phyloP scores from a whole-genome alignment of 2,797 vertebrate genomes.

The Argyrosomus regius region DNA sequence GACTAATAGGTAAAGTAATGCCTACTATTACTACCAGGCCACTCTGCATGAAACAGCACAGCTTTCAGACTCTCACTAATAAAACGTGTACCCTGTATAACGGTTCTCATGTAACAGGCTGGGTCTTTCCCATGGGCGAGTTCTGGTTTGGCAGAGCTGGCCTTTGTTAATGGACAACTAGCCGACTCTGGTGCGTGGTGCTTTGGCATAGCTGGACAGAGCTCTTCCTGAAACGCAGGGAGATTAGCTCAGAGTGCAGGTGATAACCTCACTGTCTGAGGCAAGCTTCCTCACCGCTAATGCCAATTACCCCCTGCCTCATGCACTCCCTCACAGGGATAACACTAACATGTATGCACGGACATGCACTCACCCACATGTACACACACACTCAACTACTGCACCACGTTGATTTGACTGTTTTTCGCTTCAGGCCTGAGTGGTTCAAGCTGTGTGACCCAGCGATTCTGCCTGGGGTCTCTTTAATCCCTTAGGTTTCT shows the following conservation, averaged over 20 bases:
- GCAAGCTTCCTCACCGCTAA: constrained; percentile 65
- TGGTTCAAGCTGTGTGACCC: constrained; percentile 63
- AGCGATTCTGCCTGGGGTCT: constrained; percentile 50
- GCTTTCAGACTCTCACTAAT: not conserved
- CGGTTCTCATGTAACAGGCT: constrained; percentile 15
- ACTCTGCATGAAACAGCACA: not conserved
- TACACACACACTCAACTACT: constrained; percentile 24
- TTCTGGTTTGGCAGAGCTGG: constrained; percentile 31
- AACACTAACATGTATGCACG: constrained; percentile 42
- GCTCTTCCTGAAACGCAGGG: constrained; percentile 36
- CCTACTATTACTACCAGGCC: not conserved
- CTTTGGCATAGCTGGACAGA: constrained; percentile 46
- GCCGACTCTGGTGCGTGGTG: constrained; percentile 26
- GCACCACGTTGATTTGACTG: constrained; percentile 52
- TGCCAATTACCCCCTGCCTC: constrained; percentile 75
- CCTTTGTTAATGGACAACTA: constrained; percentile 48
- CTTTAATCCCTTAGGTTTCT: constrained; percentile 74
- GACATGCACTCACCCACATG: constrained; percentile 8
- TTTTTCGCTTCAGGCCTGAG: constrained; percentile 58
- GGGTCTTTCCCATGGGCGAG: constrained; percentile 14
- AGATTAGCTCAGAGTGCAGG: constrained; percentile 73
- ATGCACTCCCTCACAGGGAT: constrained; percentile 46
- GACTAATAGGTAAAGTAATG: not conserved
- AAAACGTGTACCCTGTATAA: not conserved
- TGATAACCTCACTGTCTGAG: constrained; percentile 76